Evolutionary conservation across 2,113 vertebrate species (phyloP).

Genomic region (Toxotes chatareus): DNA sequence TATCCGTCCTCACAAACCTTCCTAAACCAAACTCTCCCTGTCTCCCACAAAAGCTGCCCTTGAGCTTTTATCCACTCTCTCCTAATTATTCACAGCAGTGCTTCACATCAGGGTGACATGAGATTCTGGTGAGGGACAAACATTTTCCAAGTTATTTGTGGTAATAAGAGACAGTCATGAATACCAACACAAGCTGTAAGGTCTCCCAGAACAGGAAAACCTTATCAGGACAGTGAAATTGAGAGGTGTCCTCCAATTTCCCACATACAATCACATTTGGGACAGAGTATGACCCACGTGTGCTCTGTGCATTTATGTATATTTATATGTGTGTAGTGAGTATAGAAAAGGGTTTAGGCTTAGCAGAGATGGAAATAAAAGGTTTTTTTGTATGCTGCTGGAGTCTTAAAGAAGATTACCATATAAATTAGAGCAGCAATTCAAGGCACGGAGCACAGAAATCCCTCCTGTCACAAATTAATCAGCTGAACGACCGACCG

Average conservation of each 20-base stretch:
- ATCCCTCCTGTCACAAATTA: constrained; percentile 80
- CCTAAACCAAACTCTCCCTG: background rate
- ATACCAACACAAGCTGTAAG: background rate
- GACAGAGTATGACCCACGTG: constrained; percentile 3
- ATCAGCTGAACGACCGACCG: constrained; percentile 70
- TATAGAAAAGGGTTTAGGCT: constrained; percentile 65
- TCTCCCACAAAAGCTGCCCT: constrained; percentile 7
- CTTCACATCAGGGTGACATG: constrained; percentile 33
- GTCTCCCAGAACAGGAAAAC: background rate
- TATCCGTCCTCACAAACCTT: constrained; percentile 5
- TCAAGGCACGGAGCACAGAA: constrained; percentile 72
- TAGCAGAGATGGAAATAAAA: constrained; percentile 64
- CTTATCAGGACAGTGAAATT: constrained; percentile 19
- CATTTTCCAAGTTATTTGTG: constrained; percentile 23
- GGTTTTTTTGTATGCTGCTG: constrained; percentile 64
- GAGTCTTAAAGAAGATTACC: constrained; percentile 80
- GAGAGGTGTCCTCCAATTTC: constrained; percentile 10
- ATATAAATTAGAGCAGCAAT: constrained; percentile 82
- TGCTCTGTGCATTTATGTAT: constrained; percentile 1
- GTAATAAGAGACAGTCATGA: constrained; percentile 30
- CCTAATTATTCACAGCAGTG: constrained; percentile 36
- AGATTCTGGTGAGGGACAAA: constrained; percentile 27
- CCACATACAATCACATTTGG: background rate
- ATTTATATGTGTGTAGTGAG: constrained; percentile 36
- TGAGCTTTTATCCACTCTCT: constrained; percentile 20